Evolutionary conservation across 1,140 invertebrate genomes (phyloP), one percentile per base, ranked within the genome.

Genomic region (Heterodera schachtii): DNA sequence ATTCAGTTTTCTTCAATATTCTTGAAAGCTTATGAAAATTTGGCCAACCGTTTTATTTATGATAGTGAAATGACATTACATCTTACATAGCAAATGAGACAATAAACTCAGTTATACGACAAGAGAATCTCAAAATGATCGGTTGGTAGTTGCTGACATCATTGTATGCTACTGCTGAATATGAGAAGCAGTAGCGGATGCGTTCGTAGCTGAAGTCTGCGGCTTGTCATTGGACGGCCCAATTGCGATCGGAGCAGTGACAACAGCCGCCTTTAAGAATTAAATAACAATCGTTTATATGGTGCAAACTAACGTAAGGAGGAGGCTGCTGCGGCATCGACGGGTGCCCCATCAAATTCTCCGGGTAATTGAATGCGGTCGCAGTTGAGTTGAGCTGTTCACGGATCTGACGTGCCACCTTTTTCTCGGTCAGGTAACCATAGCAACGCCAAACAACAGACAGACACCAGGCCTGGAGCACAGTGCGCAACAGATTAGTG

Each of bases 381-480:
- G 87, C 82, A 43, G 88, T 89, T 60, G 87, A 84, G 60, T 75
- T 80, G 13, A 89, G 85, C 60, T 89, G 88, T 74, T 90, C 86
- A 47, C 82, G 81, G 66, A 89, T 89, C 60, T 89, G 83, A 73
- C 85, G 83, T 31, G 88, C 88, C 19, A 89, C 85, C 81, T 90
- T 89, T 81, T 89, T 89, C 31, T 89, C 88, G 47, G 88, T 88
- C 19, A 89, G 81, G 76, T 82, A 89, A 47, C 82, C 84, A 73
- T 89, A 90, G 84, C 87, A 89, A 49, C 88, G 84, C 86, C 88
- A 90, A 57, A 89, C 82, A 44, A 90, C 88, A 11, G 83, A 84
- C 70, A 89, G 75, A 57, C 89, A 89, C 88, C 88, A 89, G 16
- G 85, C 80, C 70, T 89, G 88, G 67, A 89, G 84, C 73, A 89